These are phyloP conservation scores for Rhorus exstirpatorius DNA, from an alignment of 2,888 invertebrate genomes.

Conservation along the genomic window DNA sequence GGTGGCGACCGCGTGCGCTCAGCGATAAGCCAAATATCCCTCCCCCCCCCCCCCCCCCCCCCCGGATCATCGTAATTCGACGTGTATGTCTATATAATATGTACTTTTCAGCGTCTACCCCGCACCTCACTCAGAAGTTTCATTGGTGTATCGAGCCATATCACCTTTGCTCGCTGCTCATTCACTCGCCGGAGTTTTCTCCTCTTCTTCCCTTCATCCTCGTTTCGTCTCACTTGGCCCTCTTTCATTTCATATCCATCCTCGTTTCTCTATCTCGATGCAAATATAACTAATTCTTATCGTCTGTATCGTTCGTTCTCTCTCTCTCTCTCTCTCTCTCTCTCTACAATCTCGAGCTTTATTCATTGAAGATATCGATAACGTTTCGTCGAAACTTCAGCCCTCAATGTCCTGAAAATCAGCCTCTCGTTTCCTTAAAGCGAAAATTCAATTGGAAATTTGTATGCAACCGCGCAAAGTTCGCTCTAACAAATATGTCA, in stretches of 20 bases:
- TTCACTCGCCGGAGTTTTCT: conserved; percentile 53
- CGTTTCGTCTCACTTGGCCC: neutral
- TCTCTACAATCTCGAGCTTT: conserved; percentile 33
- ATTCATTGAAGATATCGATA: too few relatives aligned
- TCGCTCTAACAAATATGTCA: too few relatives aligned
- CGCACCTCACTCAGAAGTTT: conserved; percentile 57
- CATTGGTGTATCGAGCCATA: conserved; percentile 58
- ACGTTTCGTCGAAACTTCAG: conserved; percentile 44
- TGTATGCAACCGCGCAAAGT: too few relatives aligned
- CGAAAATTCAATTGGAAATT: too few relatives aligned
- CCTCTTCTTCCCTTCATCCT: conserved; percentile 30
- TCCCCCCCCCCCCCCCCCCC: conserved; percentile 69
- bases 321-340: too few relatives aligned
- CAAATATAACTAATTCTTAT: conserved; percentile 46
- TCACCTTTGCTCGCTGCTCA: conserved; percentile 52
- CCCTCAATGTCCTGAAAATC: too few relatives aligned
- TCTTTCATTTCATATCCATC: conserved; percentile 29
- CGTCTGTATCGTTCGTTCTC: conserved; percentile 27
- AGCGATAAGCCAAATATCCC: conserved; percentile 81
- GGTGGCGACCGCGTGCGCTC: conserved; percentile 84
- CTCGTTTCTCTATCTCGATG: conserved; percentile 40
- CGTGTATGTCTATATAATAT: neutral
- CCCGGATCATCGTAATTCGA: conserved; percentile 39
- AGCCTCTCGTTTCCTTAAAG: too few relatives aligned
- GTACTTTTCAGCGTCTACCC: conserved; percentile 40